Evolutionary conservation across 2,797 vertebrate species (phyloP).

Genomic region (Cetoscarus ocellatus): DNA sequence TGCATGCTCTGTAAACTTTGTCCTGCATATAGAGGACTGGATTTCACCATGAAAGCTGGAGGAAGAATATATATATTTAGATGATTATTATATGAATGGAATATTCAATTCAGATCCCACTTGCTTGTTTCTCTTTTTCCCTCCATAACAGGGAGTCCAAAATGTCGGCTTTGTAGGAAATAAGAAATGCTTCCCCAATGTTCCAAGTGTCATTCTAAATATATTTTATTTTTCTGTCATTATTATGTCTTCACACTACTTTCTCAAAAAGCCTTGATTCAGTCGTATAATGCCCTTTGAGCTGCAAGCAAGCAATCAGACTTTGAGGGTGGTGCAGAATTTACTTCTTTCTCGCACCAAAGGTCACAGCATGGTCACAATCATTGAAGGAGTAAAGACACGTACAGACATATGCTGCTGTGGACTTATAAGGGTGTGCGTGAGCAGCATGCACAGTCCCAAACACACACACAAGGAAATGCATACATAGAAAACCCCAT

Average conservation of each 20-base stretch:
- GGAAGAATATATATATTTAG: too few species aligned
- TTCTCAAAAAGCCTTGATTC: conserved; percentile 24
- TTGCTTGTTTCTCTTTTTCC: too few species aligned
- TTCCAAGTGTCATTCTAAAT: too few species aligned
- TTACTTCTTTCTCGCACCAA: conserved; percentile 8
- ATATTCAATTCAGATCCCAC: too few species aligned
- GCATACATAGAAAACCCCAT: not conserved
- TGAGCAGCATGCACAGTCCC: not conserved
- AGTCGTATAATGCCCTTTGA: conserved; percentile 7
- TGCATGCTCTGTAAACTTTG: too few species aligned
- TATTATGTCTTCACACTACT: conserved; percentile 1
- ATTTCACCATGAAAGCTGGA: too few species aligned
- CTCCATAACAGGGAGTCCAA: too few species aligned
- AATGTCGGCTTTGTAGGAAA: too few species aligned
- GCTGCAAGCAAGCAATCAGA: conserved; percentile 38
- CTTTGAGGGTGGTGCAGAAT: conserved; percentile 25
- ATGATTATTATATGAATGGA: too few species aligned
- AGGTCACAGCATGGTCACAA: conserved; percentile 29
- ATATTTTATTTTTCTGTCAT: not conserved
- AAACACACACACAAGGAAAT: conserved; percentile 2
- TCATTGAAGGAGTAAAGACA: conserved; percentile 8
- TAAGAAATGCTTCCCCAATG: too few species aligned
- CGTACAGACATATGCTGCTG: not conserved
- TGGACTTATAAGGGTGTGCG: not conserved
- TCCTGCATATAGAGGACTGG: too few species aligned